Percentiles rank a stretch among this genome's conserved stretches.
These are phyloP conservation scores for Manis crassicaudata DNA, from an alignment of 2,797 vertebrate species.

Conservation along the genomic window DNA sequence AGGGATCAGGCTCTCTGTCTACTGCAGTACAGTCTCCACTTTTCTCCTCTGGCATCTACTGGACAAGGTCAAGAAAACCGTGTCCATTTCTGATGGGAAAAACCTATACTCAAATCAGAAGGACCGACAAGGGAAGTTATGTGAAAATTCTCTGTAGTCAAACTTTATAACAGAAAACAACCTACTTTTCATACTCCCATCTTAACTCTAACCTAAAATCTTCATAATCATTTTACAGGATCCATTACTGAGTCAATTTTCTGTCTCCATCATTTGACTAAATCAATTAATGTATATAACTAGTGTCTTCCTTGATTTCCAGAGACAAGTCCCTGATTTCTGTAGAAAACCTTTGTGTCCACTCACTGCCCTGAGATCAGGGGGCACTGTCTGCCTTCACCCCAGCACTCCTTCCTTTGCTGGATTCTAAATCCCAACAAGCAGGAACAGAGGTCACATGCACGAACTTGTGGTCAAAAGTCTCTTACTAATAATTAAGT, in stretches of 20 bases:
- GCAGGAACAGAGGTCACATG: background rate
- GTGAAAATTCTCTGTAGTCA: background rate
- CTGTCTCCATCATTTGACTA: background rate
- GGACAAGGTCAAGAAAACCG: background rate
- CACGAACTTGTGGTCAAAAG: background rate
- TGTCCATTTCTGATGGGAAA: background rate
- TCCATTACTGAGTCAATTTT: background rate
- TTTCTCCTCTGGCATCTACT: background rate
- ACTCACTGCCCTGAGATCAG: background rate
- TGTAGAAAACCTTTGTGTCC: background rate
- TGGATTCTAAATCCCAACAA: background rate
- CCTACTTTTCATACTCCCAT: background rate
- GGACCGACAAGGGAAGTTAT: background rate
- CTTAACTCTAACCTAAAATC: background rate
- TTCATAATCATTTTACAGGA: background rate
- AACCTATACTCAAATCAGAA: background rate
- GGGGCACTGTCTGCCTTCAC: background rate
- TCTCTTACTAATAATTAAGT: background rate
- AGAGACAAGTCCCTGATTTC: background rate
- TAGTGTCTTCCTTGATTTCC: background rate
- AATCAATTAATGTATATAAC: too few relatives aligned
- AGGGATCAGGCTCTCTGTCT: background rate
- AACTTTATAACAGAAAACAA: background rate
- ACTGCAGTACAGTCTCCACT: background rate
- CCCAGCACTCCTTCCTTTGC: background rate